A percentile compares a stretch with the other conserved stretches of the same genome.
Conservation (phyloP, 35 echinoderm and acorn worm species). For the Heliocidaris erythrogramma region DNA sequence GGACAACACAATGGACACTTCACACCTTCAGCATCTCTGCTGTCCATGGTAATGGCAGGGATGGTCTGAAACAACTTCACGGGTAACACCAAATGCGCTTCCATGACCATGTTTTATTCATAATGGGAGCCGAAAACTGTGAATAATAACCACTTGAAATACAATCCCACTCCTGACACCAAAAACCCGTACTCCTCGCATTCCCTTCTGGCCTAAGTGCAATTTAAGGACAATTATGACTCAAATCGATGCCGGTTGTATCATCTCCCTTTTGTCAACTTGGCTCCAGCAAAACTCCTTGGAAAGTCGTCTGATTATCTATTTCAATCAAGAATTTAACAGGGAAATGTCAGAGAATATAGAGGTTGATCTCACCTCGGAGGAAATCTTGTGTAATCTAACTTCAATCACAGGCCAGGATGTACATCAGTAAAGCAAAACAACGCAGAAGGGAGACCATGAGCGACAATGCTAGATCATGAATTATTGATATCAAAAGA, state of each 20-base stretch:
- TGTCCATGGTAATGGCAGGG: background rate
- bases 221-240: background rate
- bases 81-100: background rate
- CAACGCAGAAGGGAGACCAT: background rate
- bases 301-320: background rate
- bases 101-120: constrained; percentile 11
- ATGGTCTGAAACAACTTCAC: background rate
- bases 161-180: background rate
- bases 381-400: background rate
- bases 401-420: background rate
- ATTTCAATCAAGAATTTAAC: background rate
- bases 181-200: background rate
- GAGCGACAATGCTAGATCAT: background rate
- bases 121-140: background rate
- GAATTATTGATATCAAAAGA: background rate
- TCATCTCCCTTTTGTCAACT: background rate
- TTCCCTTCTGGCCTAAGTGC: background rate
- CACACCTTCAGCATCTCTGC: background rate
- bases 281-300: background rate
- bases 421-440: background rate
- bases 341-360: background rate
- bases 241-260: background rate
- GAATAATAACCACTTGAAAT: background rate
- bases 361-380: background rate
- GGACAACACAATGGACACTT: background rate